These are phyloP conservation scores for Brassicogethes aeneus DNA, from an alignment of 2,888 invertebrate genomes.

Conservation along the genomic window DNA sequence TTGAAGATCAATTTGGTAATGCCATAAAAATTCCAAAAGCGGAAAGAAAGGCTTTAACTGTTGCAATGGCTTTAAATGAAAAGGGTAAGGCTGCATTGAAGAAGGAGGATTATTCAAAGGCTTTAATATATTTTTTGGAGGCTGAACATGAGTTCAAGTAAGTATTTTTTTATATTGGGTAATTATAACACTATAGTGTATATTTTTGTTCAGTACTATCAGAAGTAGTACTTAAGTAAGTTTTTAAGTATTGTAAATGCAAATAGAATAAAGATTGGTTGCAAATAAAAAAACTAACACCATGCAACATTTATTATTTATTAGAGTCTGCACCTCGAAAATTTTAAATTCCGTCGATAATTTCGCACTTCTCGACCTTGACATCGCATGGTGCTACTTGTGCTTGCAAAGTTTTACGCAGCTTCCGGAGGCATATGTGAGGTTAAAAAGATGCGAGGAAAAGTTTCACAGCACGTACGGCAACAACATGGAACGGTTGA, in stretches of 20 bases:
- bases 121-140: constrained; percentile 65
- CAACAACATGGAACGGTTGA: constrained; percentile 51
- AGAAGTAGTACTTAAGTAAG: no score
- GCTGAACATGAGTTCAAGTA: constrained; percentile 65
- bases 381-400: constrained; percentile 85
- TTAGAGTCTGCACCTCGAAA: constrained; percentile 55
- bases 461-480: constrained; percentile 60
- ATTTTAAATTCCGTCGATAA: constrained; percentile 69
- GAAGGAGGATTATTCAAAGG: constrained; percentile 56
- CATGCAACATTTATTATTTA: not conserved
- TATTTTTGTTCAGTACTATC: no score
- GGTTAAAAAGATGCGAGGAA: constrained; percentile 58
- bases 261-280: no score
- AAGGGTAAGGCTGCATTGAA: constrained; percentile 63
- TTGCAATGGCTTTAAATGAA: constrained; percentile 74
- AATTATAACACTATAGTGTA: no score
- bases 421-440: constrained; percentile 61
- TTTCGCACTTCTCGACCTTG: constrained; percentile 72
- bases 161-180: constrained; percentile 8
- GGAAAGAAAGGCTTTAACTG: constrained; percentile 60
- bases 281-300: no score
- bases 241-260: no score
- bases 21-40: constrained; percentile 58
- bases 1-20: constrained; percentile 73
- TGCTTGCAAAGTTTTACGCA: constrained; percentile 62